Conservation (phyloP, 1,140 invertebrate species). For the Drosophila chauvacae region DNA sequence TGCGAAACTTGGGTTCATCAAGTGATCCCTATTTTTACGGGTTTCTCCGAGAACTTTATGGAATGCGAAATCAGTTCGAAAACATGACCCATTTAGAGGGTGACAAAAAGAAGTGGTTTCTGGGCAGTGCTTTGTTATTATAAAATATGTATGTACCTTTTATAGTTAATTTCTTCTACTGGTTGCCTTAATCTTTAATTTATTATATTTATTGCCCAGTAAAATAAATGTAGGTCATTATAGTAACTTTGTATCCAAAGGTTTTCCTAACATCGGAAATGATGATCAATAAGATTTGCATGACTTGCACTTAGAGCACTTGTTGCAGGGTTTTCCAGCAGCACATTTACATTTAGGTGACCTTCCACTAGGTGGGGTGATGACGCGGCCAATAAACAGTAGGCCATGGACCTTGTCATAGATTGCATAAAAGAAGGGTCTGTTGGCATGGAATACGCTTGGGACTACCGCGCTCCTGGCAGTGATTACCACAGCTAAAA, state of each 20-base stretch:
- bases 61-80: no score
- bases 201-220: not conserved
- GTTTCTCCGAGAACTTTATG: no score
- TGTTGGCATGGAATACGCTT: slow-evolving; percentile 49
- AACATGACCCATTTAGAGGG: no score
- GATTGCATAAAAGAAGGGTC: slow-evolving; percentile 59
- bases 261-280: not conserved
- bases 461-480: not conserved
- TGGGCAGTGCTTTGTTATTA: not conserved
- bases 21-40: not conserved
- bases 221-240: not conserved
- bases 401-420: slow-evolving; percentile 41
- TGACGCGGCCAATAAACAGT: slow-evolving; percentile 42
- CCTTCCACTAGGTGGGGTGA: not conserved
- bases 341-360: not conserved
- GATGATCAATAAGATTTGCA: not conserved
- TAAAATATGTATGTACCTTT: not conserved
- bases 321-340: not conserved
- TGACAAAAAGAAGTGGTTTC: not conserved
- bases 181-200: no score
- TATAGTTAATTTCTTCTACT: not conserved
- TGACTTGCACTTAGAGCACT: not conserved
- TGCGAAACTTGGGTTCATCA: not conserved
- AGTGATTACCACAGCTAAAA: not conserved
- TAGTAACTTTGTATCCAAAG: not conserved